Percentiles rank a stretch among this genome's conserved stretches.
Evolutionary conservation across 2,888 invertebrate species (phyloP).

Genomic region (Plusia festucae): DNA sequence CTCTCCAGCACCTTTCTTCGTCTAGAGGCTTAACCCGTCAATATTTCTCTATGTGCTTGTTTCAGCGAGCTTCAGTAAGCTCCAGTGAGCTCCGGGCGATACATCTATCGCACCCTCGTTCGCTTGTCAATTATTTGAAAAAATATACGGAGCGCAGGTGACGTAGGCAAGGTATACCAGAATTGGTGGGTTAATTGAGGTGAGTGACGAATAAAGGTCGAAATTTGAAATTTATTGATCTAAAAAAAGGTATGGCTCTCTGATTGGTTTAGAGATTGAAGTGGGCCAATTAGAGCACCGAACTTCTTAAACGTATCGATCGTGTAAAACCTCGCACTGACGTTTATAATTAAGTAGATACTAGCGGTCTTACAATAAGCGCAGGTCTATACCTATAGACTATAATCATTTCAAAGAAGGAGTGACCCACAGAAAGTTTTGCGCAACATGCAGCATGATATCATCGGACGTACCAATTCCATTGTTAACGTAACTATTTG

Average conservation of each 20-base stretch:
- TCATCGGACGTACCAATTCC: neutral
- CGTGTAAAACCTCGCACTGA: no score
- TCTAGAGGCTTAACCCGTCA: constrained; percentile 57
- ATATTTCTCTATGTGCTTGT: constrained; percentile 59
- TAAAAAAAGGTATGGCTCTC: neutral
- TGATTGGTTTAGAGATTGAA: no score
- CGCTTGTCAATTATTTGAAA: constrained; percentile 79
- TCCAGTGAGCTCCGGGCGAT: constrained; percentile 32
- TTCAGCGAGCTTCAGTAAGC: constrained; percentile 33
- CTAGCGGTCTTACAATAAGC: no score
- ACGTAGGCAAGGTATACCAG: constrained; percentile 31
- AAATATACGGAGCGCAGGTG: constrained; percentile 46
- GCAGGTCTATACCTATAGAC: no score
- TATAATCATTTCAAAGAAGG: neutral
- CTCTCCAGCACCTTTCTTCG: constrained; percentile 10
- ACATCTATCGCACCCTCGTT: constrained; percentile 76
- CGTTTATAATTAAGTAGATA: no score
- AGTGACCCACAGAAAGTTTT: neutral
- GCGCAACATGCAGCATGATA: neutral
- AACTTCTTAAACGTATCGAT: no score
- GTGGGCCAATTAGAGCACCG: no score
- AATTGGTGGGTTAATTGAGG: constrained; percentile 26
- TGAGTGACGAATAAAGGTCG: constrained; percentile 25
- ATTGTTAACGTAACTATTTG: neutral
- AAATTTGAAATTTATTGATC: neutral